Evolutionary conservation across 64 coral and sea anemone genomes (phyloP).

Genomic region (Montipora cactus): DNA sequence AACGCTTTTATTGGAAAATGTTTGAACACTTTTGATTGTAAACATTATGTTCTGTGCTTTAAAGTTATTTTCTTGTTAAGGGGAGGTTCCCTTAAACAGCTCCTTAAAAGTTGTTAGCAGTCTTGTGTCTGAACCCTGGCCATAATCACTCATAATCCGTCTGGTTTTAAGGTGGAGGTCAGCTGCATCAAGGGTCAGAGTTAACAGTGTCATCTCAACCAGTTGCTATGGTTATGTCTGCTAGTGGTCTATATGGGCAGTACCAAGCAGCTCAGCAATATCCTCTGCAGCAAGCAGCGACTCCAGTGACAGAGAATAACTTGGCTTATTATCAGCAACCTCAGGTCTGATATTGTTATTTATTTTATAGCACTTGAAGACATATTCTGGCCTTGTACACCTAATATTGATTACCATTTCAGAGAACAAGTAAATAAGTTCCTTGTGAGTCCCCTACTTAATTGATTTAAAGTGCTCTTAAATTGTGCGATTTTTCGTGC

Average conservation of each 20-base stretch:
- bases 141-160: background rate
- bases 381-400: background rate
- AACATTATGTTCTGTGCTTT: no score
- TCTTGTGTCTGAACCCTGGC: no score
- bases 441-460: no score
- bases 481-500: no score
- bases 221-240: background rate
- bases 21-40: no score
- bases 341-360: background rate
- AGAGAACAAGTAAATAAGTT: no score
- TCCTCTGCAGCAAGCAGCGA: background rate
- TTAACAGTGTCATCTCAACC: background rate
- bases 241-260: background rate
- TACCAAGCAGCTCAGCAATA: conserved; percentile 3
- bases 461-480: no score
- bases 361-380: background rate
- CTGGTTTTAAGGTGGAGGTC: background rate
- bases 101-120: no score
- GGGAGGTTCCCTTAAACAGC: no score
- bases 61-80: no score
- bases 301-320: background rate
- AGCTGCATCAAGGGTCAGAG: conserved; percentile 11
- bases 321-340: conserved; percentile 27
- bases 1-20: no score
- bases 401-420: no score